Base-by-base conservation (phyloP, 2,888 invertebrate genomes). In the Dorcus hopei region DNA sequence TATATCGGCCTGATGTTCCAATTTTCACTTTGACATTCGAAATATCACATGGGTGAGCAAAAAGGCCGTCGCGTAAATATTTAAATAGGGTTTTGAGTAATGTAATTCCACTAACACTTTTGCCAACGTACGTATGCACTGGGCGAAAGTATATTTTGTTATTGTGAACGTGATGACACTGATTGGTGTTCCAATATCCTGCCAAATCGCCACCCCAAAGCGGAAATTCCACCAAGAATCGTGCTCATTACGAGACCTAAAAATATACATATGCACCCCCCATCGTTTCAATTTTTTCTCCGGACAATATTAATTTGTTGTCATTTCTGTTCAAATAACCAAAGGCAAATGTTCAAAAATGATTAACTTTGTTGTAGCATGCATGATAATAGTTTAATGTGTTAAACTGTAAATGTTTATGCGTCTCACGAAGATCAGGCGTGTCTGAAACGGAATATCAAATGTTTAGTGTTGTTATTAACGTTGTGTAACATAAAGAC, bases 181-280 rank as follows among this genome's bases (percentile, higher is more conserved):
- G 75, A 76, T 76, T 74, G 74, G 75, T 75, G 74, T 73, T 70
- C 72, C 73, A 76, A 76, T 77, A 75, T 76, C 75, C 76, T 74
- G 73, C 68, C 70, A 68, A 73, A 72, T 68, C 65, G 66, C 65
- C 70, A 67, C 73, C 74, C 74, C 68, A 65, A 61, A 67, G 68
- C 72, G 72, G 74, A 73, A 73, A 71, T 70, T 65, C 68, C 70
- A 70, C 68, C 70, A 72, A 74, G 72, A 75, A 75, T 76, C 70
- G 73, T 71, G 61, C 76, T 76, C 75, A 75, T 76, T 75, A 74
- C 69, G 56, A 58, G 63, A 59, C 61, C 66, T 72, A 74, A 74
- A 74, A 75, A 77, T 76, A 75, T 56, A 61, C 74, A 75, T 76
- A 77, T 77, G 77, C 76, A 77, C 76, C 77, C 26, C 19, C 76